Percentiles rank a stretch among this genome's conserved stretches.
phyloP scores from a whole-genome alignment of 1,140 invertebrate species.

The Euglossa dilemma region DNA sequence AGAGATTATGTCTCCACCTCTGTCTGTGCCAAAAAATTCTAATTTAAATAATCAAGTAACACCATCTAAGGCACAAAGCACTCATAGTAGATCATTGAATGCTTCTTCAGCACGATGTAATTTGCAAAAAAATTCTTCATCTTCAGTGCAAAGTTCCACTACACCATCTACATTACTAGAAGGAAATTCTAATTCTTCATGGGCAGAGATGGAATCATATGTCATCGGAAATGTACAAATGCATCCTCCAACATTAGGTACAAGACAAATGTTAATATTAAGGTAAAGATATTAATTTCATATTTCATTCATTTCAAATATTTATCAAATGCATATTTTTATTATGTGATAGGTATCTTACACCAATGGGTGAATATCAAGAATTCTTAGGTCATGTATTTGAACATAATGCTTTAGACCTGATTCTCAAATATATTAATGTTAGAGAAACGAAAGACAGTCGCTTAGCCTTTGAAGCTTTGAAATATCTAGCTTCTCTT shows the following conservation, averaged over 20 bases:
- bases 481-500: constrained; percentile 95
- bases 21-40: constrained; percentile 71
- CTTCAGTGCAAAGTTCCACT: constrained; percentile 52
- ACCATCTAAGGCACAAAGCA: constrained; percentile 55
- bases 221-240: constrained; percentile 94
- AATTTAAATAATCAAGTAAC: constrained; percentile 61
- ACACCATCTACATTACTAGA: constrained; percentile 69
- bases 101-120: constrained; percentile 50
- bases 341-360: constrained; percentile 86
- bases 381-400: constrained; percentile 96
- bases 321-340: not conserved
- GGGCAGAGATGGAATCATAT: constrained; percentile 94
- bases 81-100: constrained; percentile 59
- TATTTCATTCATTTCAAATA: not conserved
- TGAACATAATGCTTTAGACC: constrained; percentile 93
- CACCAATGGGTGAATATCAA: constrained; percentile 98
- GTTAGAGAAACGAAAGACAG: constrained; percentile 94
- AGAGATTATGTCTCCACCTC: constrained; percentile 79
- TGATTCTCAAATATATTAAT: constrained; percentile 96
- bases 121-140: constrained; percentile 51
- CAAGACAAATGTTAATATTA: constrained; percentile 93
- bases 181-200: constrained; percentile 90
- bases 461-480: constrained; percentile 95
- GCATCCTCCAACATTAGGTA: constrained; percentile 92
- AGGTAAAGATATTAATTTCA: constrained; percentile 73